Conservation (phyloP, 2,113 vertebrate species). For the Eubucco bourcierii region DNA sequence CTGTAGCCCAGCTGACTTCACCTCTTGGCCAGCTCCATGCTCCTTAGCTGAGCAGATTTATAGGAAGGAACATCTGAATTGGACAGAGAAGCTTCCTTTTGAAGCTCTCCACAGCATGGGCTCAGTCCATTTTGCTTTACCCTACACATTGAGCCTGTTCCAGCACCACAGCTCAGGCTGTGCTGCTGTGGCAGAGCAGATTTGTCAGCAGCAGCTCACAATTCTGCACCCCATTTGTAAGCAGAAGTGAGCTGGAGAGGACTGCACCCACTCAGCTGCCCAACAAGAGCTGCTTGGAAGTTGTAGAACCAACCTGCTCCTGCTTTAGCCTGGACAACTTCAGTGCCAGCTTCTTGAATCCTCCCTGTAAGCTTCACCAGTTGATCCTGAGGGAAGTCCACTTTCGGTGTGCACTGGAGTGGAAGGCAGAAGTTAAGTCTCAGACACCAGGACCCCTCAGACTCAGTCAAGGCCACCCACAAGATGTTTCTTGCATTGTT, state of each 20-base stretch:
- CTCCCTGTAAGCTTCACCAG: conserved; percentile 82
- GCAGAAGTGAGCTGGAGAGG: background rate
- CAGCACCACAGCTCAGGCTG: background rate
- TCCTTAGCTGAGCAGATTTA: background rate
- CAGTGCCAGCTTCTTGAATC: conserved; percentile 97
- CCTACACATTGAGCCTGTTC: background rate
- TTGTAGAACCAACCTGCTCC: conserved; percentile 81
- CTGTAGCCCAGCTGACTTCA: background rate
- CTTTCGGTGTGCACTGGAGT: conserved; percentile 89
- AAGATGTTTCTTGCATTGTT: rapidly evolving
- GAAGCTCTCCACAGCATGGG: background rate
- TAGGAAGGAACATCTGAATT: background rate
- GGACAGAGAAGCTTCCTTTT: background rate
- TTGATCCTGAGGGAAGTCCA: conserved; percentile 92
- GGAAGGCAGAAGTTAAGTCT: background rate
- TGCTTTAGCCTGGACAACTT: conserved; percentile 97
- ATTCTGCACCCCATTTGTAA: background rate
- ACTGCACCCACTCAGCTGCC: background rate
- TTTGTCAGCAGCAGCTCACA: background rate
- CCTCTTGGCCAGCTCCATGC: background rate
- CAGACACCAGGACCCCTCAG: background rate
- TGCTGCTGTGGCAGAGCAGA: background rate
- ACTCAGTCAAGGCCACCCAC: background rate
- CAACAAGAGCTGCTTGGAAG: background rate
- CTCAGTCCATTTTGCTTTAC: background rate